Percentiles rank a stretch among this genome's conserved stretches.
Conservation (phyloP, 2,113 vertebrate genomes). For the Pomatostomus ruficeps region DNA sequence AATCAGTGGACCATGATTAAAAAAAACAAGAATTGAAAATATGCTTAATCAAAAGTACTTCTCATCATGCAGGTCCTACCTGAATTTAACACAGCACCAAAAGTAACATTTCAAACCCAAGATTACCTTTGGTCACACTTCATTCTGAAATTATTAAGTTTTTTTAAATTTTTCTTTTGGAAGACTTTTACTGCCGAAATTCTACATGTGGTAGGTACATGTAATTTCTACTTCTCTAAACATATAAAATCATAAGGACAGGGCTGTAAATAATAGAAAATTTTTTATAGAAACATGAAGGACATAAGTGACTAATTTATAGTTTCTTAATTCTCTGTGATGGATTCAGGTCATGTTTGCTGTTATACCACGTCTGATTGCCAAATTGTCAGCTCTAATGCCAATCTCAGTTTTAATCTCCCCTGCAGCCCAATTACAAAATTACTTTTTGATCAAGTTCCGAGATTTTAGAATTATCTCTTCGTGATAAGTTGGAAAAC, state of each 20-base stretch:
- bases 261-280: neutral
- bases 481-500: neutral
- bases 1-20: neutral
- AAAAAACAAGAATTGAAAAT: neutral
- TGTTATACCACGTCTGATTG: conserved; percentile 45
- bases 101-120: neutral
- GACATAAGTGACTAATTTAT: conserved; percentile 19
- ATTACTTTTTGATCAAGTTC: conserved; percentile 20
- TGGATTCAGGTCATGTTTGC: conserved; percentile 64
- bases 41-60: neutral
- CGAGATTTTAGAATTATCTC: neutral
- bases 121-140: neutral
- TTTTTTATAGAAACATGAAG: neutral
- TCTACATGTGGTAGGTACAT: neutral
- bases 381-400: conserved; percentile 62
- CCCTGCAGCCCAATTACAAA: conserved; percentile 44
- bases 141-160: neutral
- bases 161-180: neutral
- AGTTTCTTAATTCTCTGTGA: conserved; percentile 53
- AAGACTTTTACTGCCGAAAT: neutral
- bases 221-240: neutral
- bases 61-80: neutral
- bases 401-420: conserved; percentile 33
- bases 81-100: neutral
- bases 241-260: neutral